These are phyloP conservation scores for Chloropsis cyanopogon DNA, from an alignment of 2,113 vertebrate species.

Conservation along the genomic window DNA sequence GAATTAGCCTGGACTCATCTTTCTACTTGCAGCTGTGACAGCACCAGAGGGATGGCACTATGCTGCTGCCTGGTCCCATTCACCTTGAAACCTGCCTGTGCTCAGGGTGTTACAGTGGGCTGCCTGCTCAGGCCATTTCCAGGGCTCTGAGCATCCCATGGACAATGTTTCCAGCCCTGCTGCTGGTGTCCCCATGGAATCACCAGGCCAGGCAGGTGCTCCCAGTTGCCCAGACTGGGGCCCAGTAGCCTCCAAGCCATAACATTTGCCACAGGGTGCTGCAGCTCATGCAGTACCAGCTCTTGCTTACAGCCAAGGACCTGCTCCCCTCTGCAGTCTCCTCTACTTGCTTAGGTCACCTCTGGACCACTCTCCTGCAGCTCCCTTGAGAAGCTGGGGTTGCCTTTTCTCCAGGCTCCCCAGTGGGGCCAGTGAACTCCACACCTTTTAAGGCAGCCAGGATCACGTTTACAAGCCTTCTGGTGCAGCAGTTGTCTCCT, in stretches of 20 bases:
- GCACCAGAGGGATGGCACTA: background rate
- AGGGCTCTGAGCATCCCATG: background rate
- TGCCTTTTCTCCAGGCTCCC: background rate
- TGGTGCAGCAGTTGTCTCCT: background rate
- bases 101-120: background rate
- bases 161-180: background rate
- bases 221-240: background rate
- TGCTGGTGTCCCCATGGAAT: background rate
- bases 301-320: background rate
- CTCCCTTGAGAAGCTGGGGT: background rate
- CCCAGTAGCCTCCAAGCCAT: background rate
- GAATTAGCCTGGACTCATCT: background rate
- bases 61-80: background rate
- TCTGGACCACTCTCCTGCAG: background rate
- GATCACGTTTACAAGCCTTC: background rate
- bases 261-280: background rate
- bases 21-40: background rate
- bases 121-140: background rate
- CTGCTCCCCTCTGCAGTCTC: background rate
- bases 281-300: background rate
- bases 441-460: background rate
- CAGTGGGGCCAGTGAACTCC: background rate
- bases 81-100: background rate
- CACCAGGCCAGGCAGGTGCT: background rate
- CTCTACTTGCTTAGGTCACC: background rate